These are phyloP conservation scores for Deilephila elpenor DNA, from an alignment of 2,888 invertebrate species.

Conservation along the genomic window DNA sequence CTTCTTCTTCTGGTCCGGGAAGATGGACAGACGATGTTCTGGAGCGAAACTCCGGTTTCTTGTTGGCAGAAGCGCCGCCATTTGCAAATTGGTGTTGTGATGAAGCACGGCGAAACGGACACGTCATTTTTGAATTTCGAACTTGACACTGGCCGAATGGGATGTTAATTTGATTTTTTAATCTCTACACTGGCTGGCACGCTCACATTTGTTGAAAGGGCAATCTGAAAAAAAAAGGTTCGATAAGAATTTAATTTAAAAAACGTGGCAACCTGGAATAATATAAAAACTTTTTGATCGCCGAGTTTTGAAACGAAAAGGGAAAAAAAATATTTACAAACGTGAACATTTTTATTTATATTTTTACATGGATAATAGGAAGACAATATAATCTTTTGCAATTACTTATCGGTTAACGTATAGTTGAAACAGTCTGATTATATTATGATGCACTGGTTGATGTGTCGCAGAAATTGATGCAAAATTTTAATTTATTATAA, in stretches of 20 bases:
- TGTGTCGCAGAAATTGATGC: too few relatives aligned
- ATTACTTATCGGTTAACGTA: too few relatives aligned
- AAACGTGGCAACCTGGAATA: too few relatives aligned
- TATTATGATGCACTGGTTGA: too few relatives aligned
- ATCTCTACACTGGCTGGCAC: constrained; percentile 2
- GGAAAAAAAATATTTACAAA: not conserved
- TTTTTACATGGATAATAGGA: too few relatives aligned
- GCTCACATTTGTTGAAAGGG: constrained; percentile 8
- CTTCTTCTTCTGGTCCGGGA: constrained; percentile 86
- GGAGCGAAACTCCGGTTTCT: constrained; percentile 78
- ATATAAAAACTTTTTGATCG: too few relatives aligned
- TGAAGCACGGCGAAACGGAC: constrained; percentile 84
- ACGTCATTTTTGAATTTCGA: constrained; percentile 69
- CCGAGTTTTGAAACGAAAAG: not conserved
- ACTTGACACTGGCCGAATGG: not conserved
- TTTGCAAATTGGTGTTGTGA: constrained; percentile 83
- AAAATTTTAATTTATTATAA: too few relatives aligned
- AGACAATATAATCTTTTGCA: too few relatives aligned
- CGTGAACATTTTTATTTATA: not conserved
- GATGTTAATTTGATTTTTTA: constrained; percentile 37
- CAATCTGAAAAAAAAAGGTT: not conserved
- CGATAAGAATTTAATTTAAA: not conserved
- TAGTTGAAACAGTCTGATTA: too few relatives aligned
- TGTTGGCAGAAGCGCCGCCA: constrained; percentile 70
- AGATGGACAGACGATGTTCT: constrained; percentile 88